Evolutionary conservation across 1,140 invertebrate species (phyloP), one percentile per base, ranked within the genome.

Genomic region (Scaptodrosophila lebanonensis): DNA sequence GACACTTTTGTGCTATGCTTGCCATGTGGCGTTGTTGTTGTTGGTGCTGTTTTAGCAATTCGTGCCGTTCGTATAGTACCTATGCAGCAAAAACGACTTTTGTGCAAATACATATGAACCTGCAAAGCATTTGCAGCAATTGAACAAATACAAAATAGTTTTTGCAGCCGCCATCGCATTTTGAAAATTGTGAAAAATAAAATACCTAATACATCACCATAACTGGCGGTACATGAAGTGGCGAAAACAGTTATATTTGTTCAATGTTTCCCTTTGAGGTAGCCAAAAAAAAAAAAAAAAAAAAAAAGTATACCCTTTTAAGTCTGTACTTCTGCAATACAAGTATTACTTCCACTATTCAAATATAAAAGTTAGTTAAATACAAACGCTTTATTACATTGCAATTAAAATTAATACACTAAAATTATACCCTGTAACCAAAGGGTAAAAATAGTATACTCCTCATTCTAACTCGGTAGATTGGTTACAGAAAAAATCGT

Each of bases 51-150:
- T 60, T 38, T 59, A 47, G 48, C 52, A 69, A 66, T 68, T 77
- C 75, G 75, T 77, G 73, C 73, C 68, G 60, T 39, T 77, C 45
- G 62, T 39, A 54, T 66, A n/a, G n/a, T n/a, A n/a, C n/a, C n/a
- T n/a, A n/a, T 43, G 36, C 59, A 36, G 62, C 45, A 66, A 48
- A 66, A 64, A 60, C 68, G 83, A 82, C 75, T 52, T 70, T 75
- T 79, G 73, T 61, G n/a, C n/a, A 82, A 82, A 82, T 82, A 79
- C 73, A n/a, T n/a, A n/a, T n/a, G n/a, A n/a, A n/a, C n/a, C 69
- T 79, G 69, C 49, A 69, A 79, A 79, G 65, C 69, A 73, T 79
- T 79, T 79, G 75, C 75, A 75, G 76, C 75, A 73, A 82, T 75
- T 72, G 66, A 66, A 66, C 70, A 66, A 82, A 82, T 60, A 79